A percentile compares a stretch with the other conserved stretches of the same genome.
Evolutionary conservation across 2,888 invertebrate species (phyloP).

Genomic region (Eilema sororculum): DNA sequence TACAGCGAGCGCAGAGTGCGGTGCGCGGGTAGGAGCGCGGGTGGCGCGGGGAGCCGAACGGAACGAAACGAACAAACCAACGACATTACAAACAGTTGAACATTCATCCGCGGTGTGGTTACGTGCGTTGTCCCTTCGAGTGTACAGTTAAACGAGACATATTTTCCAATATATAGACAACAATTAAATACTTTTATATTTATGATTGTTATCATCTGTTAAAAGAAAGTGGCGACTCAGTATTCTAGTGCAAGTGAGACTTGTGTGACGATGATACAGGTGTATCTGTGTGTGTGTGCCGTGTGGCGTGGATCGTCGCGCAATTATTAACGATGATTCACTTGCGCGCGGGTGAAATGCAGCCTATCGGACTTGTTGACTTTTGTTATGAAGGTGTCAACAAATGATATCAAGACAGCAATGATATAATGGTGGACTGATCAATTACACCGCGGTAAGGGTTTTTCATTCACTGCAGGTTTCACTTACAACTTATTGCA

Average conservation of each 20-base stretch:
- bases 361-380: conserved; percentile 86
- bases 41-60: conserved; percentile 69
- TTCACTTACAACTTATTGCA: conserved; percentile 10
- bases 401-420: conserved; percentile 81
- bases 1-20: conserved; percentile 78
- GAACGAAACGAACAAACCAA: conserved; percentile 79
- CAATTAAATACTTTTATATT: conserved; percentile 60
- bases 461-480: conserved; percentile 5
- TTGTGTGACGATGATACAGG: conserved; percentile 79
- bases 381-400: conserved; percentile 82
- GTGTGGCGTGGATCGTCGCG: conserved; percentile 84
- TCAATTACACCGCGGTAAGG: conserved; percentile 77
- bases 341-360: conserved; percentile 86
- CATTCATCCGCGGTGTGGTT: conserved; percentile 80
- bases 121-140: conserved; percentile 70
- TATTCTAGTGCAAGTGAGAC: conserved; percentile 52
- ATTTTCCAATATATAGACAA: conserved; percentile 62
- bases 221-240: conserved; percentile 63
- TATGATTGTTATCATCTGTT: conserved; percentile 60
- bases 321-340: conserved; percentile 87
- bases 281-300: conserved; percentile 76
- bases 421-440: conserved; percentile 83
- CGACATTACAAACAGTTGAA: conserved; percentile 84
- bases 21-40: conserved; percentile 66
- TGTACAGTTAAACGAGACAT: conserved; percentile 59